phyloP scores from a whole-genome alignment of 1,140 invertebrate genomes.

The Phocides pigmalion region DNA sequence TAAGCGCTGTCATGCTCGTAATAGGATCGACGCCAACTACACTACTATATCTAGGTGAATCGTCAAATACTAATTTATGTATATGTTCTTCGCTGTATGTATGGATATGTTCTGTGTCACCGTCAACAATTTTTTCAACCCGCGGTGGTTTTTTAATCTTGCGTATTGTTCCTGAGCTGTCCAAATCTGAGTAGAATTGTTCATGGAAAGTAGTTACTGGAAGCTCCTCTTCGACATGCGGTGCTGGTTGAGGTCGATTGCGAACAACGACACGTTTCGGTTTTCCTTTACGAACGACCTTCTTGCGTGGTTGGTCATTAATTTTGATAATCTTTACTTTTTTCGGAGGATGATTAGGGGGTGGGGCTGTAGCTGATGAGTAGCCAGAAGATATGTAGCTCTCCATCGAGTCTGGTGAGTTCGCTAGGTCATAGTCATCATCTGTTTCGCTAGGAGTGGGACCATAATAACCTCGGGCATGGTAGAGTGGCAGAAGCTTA shows the following conservation, averaged over 20 bases:
- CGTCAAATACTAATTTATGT: conserved; percentile 75
- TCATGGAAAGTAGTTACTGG: conserved; percentile 74
- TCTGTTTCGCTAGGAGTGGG: conserved; percentile 65
- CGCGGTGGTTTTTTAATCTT: conserved; percentile 77
- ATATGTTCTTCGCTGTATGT: conserved; percentile 82
- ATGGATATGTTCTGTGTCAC: conserved; percentile 81
- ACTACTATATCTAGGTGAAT: conserved; percentile 51
- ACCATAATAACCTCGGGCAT: conserved; percentile 79
- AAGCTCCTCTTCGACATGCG: conserved; percentile 59
- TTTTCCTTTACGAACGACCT: conserved; percentile 61
- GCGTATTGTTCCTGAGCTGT: conserved; percentile 68
- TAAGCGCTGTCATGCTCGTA: conserved; percentile 52
- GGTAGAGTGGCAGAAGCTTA: conserved; percentile 74
- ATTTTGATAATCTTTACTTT: conserved; percentile 73
- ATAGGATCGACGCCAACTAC: conserved; percentile 55
- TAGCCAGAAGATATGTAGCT: conserved; percentile 50
- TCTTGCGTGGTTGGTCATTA: conserved; percentile 69
- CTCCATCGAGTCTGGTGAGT: conserved; percentile 47
- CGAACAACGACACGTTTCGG: conserved; percentile 62
- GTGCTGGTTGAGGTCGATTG: conserved; percentile 42
- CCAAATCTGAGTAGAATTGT: conserved; percentile 79
- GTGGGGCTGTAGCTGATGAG: conserved; percentile 40
- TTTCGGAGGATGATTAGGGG: conserved; percentile 53
- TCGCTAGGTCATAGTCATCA: conserved; percentile 62
- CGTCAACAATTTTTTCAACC: conserved; percentile 81